Conservation (phyloP, 2,797 vertebrate genomes). For the Ctenosaura bakeri region DNA sequence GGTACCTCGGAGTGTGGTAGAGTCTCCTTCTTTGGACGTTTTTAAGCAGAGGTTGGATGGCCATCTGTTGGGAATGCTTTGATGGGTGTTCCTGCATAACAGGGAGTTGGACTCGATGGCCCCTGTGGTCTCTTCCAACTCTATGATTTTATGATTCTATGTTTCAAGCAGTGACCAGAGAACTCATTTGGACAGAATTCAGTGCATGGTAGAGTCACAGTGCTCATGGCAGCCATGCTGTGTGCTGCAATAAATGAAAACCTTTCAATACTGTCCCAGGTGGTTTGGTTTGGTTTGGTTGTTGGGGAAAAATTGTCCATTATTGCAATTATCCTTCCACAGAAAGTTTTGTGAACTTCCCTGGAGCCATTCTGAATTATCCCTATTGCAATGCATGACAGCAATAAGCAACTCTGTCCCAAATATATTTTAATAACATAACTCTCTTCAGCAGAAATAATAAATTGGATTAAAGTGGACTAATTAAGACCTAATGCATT, state of each 20-base stretch:
- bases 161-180: too few species aligned
- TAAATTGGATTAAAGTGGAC: conserved; percentile 29
- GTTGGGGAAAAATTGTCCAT: background rate
- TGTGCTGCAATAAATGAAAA: background rate
- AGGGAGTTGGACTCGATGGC: too few species aligned
- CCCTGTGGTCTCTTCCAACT: too few species aligned
- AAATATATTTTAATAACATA: conserved; percentile 46
- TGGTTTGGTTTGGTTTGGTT: too few species aligned
- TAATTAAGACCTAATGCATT: conserved; percentile 60
- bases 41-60: too few species aligned
- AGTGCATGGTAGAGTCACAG: background rate
- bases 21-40: too few species aligned
- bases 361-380: background rate
- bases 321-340: background rate
- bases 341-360: background rate
- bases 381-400: too few species aligned
- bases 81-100: too few species aligned
- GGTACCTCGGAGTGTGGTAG: too few species aligned
- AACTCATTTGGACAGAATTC: background rate
- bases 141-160: too few species aligned
- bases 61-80: too few species aligned
- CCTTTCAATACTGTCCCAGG: background rate
- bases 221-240: background rate
- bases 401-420: background rate
- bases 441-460: conserved; percentile 38